These are phyloP conservation scores for Eretmochelys imbricata DNA, from an alignment of 2,113 vertebrate species.

Conservation along the genomic window DNA sequence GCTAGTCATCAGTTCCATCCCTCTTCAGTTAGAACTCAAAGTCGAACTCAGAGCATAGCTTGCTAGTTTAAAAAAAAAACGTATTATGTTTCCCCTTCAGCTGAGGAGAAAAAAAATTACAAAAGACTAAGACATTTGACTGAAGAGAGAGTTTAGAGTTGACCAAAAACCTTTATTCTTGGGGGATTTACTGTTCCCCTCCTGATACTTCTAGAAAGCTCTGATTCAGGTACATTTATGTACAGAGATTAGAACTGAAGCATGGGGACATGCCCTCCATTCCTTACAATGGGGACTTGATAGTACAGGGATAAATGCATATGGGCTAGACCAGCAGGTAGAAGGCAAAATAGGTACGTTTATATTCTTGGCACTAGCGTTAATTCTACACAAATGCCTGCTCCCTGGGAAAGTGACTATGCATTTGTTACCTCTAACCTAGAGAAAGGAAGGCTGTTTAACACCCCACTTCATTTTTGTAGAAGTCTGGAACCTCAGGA, in stretches of 20 bases:
- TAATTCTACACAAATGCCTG: background rate
- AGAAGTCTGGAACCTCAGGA: background rate
- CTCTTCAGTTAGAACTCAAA: too few relatives aligned
- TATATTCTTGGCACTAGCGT: background rate
- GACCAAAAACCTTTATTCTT: background rate
- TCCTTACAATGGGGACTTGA: background rate
- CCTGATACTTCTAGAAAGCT: background rate
- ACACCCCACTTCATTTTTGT: background rate
- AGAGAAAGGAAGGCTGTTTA: background rate
- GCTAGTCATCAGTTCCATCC: too few relatives aligned
- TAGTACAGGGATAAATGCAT: background rate
- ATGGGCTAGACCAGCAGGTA: background rate
- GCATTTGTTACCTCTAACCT: background rate
- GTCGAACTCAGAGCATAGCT: too few relatives aligned
- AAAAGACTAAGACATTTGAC: background rate
- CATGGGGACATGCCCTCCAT: background rate
- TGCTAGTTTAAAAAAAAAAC: background rate
- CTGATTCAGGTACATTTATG: background rate
- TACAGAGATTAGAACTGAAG: background rate
- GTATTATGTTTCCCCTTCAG: too few relatives aligned
- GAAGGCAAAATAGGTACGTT: background rate
- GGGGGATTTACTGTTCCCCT: background rate
- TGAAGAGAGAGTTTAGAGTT: background rate
- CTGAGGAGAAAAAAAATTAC: background rate
- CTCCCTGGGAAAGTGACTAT: background rate